phyloP scores from a whole-genome alignment of 1,140 invertebrate species.

The Dufourea novaeangliae region DNA sequence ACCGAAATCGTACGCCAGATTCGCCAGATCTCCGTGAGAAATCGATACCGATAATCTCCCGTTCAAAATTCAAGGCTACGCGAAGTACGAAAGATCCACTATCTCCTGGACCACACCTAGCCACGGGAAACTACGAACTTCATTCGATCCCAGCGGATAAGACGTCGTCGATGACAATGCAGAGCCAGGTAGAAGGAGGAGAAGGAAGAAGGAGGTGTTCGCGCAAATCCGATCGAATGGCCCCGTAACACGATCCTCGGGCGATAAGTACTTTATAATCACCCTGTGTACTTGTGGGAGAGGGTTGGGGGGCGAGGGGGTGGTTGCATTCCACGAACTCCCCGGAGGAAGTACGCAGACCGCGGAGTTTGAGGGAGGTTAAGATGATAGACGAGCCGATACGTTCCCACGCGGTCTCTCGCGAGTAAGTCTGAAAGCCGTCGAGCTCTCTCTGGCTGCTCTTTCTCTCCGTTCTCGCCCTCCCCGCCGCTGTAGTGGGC shows the following conservation, averaged over 20 bases:
- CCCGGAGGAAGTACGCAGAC: conserved; percentile 15
- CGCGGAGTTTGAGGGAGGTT: conserved; percentile 61
- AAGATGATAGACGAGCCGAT: conserved; percentile 79
- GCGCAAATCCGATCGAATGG: conserved; percentile 41
- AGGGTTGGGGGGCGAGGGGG: conserved; percentile 12
- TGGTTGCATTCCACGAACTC: conserved; percentile 31
- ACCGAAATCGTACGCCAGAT: too few species aligned
- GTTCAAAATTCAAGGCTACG: neutral
- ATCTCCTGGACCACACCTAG: neutral
- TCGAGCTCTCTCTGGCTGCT: conserved; percentile 20
- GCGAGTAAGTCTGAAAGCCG: conserved; percentile 44
- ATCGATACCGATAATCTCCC: conserved; percentile 5
- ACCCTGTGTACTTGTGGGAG: conserved; percentile 7
- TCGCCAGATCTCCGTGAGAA: neutral
- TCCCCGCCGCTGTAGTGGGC: conserved; percentile 74
- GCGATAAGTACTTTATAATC: conserved; percentile 53
- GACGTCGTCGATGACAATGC: neutral
- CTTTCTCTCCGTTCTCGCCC: conserved; percentile 52
- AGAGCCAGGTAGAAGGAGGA: neutral
- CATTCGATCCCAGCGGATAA: conserved; percentile 27
- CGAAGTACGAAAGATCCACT: neutral
- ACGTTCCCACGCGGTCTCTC: conserved; percentile 77
- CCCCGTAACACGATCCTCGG: conserved; percentile 34
- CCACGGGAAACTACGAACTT: conserved; percentile 33
- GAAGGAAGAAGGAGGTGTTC: neutral